phyloP scores from a whole-genome alignment of 2,797 vertebrate species.

The Anabacerthia variegaticeps region DNA sequence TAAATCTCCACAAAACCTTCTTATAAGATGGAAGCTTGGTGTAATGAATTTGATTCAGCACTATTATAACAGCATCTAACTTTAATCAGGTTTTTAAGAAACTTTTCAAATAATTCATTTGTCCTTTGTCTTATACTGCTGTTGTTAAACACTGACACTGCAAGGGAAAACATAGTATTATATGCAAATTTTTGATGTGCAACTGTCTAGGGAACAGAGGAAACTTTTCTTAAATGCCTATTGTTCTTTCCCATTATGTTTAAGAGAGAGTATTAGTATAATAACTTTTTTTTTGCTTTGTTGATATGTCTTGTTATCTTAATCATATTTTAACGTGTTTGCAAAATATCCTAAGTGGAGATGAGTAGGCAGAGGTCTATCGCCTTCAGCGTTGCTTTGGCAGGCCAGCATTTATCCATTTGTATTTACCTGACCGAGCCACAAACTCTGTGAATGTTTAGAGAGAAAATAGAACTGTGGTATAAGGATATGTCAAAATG shows the following conservation, averaged over 20 bases:
- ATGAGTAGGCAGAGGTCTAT: background rate
- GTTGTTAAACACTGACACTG: background rate
- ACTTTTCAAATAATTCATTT: background rate
- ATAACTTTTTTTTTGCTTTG: background rate
- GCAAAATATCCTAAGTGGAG: background rate
- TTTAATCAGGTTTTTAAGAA: background rate
- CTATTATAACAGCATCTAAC: background rate
- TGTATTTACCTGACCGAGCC: conserved; percentile 48
- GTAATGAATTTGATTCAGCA: background rate
- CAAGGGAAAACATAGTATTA: background rate
- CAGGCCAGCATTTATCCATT: background rate
- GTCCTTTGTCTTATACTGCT: background rate
- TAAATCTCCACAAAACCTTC: background rate
- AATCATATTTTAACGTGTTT: background rate
- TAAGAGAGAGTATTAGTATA: background rate
- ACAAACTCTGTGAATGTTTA: background rate
- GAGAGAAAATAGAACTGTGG: background rate
- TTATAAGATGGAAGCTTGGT: background rate
- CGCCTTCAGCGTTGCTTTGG: background rate
- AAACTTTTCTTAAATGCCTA: background rate
- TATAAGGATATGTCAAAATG: conserved; percentile 30
- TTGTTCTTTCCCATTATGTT: background rate
- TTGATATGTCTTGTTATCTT: background rate
- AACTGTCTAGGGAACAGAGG: background rate
- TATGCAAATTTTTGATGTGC: background rate